Evolutionary conservation across 2,797 vertebrate genomes (phyloP), one percentile per base, ranked within the genome.

Genomic region (Lithobates sylvaticus): DNA sequence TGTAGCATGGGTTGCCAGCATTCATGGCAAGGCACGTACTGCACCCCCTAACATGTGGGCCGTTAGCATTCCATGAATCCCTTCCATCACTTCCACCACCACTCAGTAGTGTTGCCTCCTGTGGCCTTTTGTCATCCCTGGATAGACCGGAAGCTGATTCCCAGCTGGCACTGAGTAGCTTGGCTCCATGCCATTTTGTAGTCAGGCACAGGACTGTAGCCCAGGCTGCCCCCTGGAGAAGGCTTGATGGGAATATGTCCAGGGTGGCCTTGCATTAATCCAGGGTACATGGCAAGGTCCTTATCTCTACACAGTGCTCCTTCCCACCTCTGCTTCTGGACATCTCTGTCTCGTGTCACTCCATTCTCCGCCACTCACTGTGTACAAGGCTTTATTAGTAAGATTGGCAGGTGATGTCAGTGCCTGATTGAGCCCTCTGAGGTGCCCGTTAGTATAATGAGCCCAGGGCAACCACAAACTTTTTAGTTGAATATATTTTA

Each of bases 211-310:
- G 93, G 91, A 89, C 90, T 91, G 91, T 95, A 95, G 83, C 92
- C 91, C 92, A 95, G 64, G 90, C 89, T 16, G 91, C 84, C 92
- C 91, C 68, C 93, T 90, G 88, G 82, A 29, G 89, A 88, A 16
- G 83, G 73, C n/a, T 86, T 89, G 23, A 88, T 42, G 50, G 74
- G 68, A n/a, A 85, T 70, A 27, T 83, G 72, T 92, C 93, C 91
- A 9, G 81, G 81, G 34, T 79, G 79, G 89, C 94, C 93, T 87
- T 94, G 92, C 91, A 94, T 93, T 58, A 94, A 90, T 88, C 94
- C 93, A 65, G 94, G 92, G 92, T 95, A 95, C 94, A 95, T 95
- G 93, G 93, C 94, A 90, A 93, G 91, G 92, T 95, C 95, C 91
- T 95, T 95, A 84, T 95, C 94, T 69, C 87, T 89, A 87, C 86